A percentile compares a stretch with the other conserved stretches of the same genome.
phyloP scores from a whole-genome alignment of 1,140 invertebrate species.

The Eriocheir sinensis region DNA sequence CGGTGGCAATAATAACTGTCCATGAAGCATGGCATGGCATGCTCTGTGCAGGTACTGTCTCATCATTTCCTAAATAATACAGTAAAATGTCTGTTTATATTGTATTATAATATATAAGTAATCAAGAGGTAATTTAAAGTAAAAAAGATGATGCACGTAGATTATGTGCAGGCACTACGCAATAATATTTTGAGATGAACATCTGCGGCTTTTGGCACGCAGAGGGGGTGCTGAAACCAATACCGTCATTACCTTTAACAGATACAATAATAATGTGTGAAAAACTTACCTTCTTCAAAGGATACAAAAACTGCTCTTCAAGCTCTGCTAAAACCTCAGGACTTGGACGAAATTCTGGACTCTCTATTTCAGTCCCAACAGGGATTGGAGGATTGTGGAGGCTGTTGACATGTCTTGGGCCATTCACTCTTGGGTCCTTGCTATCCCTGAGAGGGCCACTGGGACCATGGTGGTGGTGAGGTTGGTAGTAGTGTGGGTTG shows the following conservation, averaged over 20 bases:
- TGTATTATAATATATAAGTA: background rate
- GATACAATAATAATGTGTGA: background rate
- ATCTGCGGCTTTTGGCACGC: background rate
- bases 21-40: no score
- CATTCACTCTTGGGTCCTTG: slow-evolving; percentile 64
- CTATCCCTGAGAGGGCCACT: slow-evolving; percentile 55
- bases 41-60: no score
- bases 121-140: background rate
- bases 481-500: slow-evolving; percentile 53
- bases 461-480: background rate
- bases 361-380: slow-evolving; percentile 80
- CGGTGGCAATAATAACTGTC: no score
- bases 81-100: background rate
- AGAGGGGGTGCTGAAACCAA: background rate
- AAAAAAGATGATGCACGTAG: no score
- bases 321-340: slow-evolving; percentile 72
- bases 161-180: background rate
- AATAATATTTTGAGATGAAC: background rate
- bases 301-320: slow-evolving; percentile 69
- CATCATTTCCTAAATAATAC: no score
- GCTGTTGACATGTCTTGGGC: slow-evolving; percentile 48
- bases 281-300: slow-evolving; percentile 69
- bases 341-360: slow-evolving; percentile 79
- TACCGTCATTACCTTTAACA: background rate
- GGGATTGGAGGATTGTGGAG: background rate